Evolutionary conservation across 1,140 invertebrate species (phyloP).

Genomic region (Lepidurus packardi): DNA sequence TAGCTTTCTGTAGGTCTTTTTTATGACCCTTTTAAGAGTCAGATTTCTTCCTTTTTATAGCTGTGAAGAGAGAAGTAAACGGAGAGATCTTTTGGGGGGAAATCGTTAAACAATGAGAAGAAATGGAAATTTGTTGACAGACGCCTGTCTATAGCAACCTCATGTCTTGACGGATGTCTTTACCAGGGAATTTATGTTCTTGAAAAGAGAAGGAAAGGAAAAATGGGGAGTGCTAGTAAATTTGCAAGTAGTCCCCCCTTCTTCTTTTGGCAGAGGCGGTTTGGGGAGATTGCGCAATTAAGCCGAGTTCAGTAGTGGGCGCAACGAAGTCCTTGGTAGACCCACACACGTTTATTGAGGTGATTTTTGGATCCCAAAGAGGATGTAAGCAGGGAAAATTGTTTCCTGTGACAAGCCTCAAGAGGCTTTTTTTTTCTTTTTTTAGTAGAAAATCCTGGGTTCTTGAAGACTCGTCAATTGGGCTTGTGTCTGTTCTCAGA

Average conservation of each 20-base stretch:
- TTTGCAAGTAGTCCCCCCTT: background rate
- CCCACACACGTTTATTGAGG: background rate
- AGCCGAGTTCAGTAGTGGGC: no score
- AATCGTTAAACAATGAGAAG: background rate
- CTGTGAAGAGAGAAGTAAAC: background rate
- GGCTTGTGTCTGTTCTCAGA: background rate
- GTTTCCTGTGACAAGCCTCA: background rate
- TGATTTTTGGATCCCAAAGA: background rate
- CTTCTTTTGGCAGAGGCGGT: no score
- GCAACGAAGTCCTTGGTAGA: background rate
- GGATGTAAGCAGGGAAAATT: background rate
- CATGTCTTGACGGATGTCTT: constrained; percentile 5
- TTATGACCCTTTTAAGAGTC: no score
- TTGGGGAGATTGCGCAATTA: no score
- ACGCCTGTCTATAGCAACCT: background rate
- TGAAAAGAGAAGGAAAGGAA: background rate
- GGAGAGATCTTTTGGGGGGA: background rate
- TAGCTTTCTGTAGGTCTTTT: no score
- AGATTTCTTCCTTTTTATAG: background rate
- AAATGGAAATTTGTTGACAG: constrained; percentile 3
- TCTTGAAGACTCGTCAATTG: background rate
- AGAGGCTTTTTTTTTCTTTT: background rate
- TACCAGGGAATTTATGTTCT: background rate
- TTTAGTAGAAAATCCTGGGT: background rate
- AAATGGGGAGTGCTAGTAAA: background rate